phyloP scores from a whole-genome alignment of 2,113 vertebrate species.

The Hyla sarda region DNA sequence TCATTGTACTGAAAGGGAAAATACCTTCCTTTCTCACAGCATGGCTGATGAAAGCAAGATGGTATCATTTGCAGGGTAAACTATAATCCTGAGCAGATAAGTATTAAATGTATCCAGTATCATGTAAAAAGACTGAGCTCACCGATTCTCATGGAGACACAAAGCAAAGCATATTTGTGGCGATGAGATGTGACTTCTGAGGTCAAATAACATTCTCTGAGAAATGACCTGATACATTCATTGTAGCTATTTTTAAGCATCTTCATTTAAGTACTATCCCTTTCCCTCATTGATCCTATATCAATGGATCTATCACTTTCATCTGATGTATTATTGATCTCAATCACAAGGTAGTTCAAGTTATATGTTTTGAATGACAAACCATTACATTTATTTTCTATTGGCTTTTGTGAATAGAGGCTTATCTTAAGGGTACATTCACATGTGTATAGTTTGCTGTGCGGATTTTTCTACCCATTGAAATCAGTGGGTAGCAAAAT shows the following conservation, averaged over 20 bases:
- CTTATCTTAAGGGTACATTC: too few species aligned
- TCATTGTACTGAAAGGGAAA: conserved; percentile 6
- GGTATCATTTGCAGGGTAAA: conserved; percentile 39
- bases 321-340: background rate
- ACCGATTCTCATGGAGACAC: conserved; percentile 55
- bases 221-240: background rate
- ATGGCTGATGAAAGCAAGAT: conserved; percentile 17
- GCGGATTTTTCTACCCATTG: too few species aligned
- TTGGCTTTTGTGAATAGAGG: too few species aligned
- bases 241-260: background rate
- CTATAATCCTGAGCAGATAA: conserved; percentile 29
- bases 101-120: conserved; percentile 54
- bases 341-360: background rate
- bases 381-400: too few species aligned
- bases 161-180: conserved; percentile 57
- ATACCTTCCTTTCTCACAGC: background rate
- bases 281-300: background rate
- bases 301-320: background rate
- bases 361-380: too few species aligned
- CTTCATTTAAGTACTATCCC: too few species aligned
- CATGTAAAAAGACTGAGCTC: conserved; percentile 52
- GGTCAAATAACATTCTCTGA: conserved; percentile 43
- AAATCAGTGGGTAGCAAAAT: too few species aligned
- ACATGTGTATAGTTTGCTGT: too few species aligned
- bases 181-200: conserved; percentile 33